Base-by-base conservation (phyloP, 2,113 vertebrate genomes). In the Tympanuchus pallidicinctus region DNA sequence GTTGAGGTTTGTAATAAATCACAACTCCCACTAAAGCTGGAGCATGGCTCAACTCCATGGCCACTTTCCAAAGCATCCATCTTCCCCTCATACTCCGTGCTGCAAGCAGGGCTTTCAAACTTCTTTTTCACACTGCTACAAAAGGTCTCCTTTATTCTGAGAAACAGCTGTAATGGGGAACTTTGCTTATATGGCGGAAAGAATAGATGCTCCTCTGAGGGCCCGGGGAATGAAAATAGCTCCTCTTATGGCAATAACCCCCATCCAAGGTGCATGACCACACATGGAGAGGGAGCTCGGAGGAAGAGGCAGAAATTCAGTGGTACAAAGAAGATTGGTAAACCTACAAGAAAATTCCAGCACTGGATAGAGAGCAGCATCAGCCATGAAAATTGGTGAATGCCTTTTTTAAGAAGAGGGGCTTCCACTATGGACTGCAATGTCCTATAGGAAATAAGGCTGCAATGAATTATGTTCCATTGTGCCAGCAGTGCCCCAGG, bases 11-110 rank as follows among this genome's bases (percentile, higher is more conserved):
- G 3, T 54, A 77, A 91, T 88, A 67, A 75, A 91, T 85, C 67
- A 92, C 43, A 61, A 42, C n/a, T 92, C 87, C 65, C 72, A 71
- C 60, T 77, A 56, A 75, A 92, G 75, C 52, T 75, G 82, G 56
- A 91, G 19, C 45, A 42, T 32, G 63, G 77, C 65, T 48, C 76
- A 86, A 12, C 78, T 89, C 89, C 65, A 42, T 69, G 50, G 61
- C 89, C 78, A 52, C 61, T 79, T 93, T 96, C 89, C 89, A 87
- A 94, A 83, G 47, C 87, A 95, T 89, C 92, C 76, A 83, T 95
- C 92, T 96, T 82, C 85, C 71, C 47, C 47, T 92, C 71, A 36
- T 0, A 6, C 69, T 94, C 92, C 86, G 40, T 75, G 57, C 61
- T 78, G 56, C 76, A 75, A 92, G 79, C 7, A 91, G 64, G 24